Evolutionary conservation across 2,113 vertebrate genomes (phyloP), one percentile per base, ranked within the genome.

Genomic region (Trichomycterus rosablanca): DNA sequence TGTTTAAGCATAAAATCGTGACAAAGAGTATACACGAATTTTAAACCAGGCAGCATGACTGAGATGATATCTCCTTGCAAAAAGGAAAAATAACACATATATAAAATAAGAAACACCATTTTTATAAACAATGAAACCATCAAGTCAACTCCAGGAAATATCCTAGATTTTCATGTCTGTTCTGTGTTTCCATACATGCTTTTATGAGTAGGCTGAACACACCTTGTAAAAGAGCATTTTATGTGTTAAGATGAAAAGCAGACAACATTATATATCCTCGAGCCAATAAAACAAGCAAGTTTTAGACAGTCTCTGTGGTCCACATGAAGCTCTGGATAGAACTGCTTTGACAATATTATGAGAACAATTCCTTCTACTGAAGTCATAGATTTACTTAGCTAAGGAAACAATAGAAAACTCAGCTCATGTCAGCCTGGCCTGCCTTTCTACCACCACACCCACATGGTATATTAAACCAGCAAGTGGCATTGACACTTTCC

Each of bases 161-260:
- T 50, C 56, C 54, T 60, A 22, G 26, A 61, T 57, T 61, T 39
- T 46, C 24, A 53, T 26, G n/a, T 40, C 44, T 16, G 62, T 71
- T 58, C 51, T 52, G 58, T 30, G n/a, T 66, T 46, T 58, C 7
- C 15, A 65, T 49, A 59, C 58, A 24, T 59, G 51, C 49, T 23
- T 46, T 71, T 52, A 63, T 54, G 28, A 63, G 63, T 60, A 48
- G 26, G 54, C 57, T 54, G 55, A 70, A 76, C 52, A 57, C 14
- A 60, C 59, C 43, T 57, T 52, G 51, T 59, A 43, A 71, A 63
- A 42, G 58, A 28, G 43, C 7, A 14, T 53, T 49, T 51, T 60
- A 70, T 4, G 3, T 55, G 50, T 57, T 68, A 70, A 67, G 57
- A 77, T 59, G 52, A 73, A 67, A 67, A 66, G 46, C 59, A 64